Percentiles rank a stretch among this genome's conserved stretches.
Evolutionary conservation across 1,140 invertebrate genomes (phyloP).

Genomic region (Drosophila varians): DNA sequence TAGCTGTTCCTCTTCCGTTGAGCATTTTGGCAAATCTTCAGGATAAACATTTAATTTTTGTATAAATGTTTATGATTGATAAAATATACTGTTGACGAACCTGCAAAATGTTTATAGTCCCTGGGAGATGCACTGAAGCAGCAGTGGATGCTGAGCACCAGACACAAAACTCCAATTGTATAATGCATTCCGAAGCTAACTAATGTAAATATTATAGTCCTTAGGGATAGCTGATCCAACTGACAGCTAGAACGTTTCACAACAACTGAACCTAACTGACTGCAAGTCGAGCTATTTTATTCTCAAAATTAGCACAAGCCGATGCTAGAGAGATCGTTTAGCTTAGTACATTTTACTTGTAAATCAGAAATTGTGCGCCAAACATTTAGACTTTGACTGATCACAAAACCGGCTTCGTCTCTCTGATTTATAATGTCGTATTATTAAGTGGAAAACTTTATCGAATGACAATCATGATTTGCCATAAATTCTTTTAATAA

Average conservation of each 20-base stretch:
- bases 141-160: slow-evolving; percentile 28
- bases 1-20: slow-evolving; percentile 41
- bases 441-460: slow-evolving; percentile 59
- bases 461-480: slow-evolving; percentile 48
- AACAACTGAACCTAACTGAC: slow-evolving; percentile 45
- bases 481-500: slow-evolving; percentile 51
- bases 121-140: slow-evolving; percentile 28
- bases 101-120: slow-evolving; percentile 33
- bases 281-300: slow-evolving; percentile 58
- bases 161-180: slow-evolving; percentile 31
- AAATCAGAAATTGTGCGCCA: slow-evolving; percentile 47
- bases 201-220: slow-evolving; percentile 14
- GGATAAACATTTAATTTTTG: not conserved
- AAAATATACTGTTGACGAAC: slow-evolving; percentile 33
- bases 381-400: slow-evolving; percentile 63
- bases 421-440: slow-evolving; percentile 64
- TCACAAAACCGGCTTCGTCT: slow-evolving; percentile 61
- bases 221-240: slow-evolving; percentile 15
- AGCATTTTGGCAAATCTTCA: slow-evolving; percentile 52
- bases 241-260: slow-evolving; percentile 35
- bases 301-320: slow-evolving; percentile 50
- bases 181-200: slow-evolving; percentile 27
- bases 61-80: no score
- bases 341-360: slow-evolving; percentile 49
- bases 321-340: slow-evolving; percentile 25